Evolutionary conservation across 1,140 invertebrate species (phyloP).

Genomic region (Popillia japonica): DNA sequence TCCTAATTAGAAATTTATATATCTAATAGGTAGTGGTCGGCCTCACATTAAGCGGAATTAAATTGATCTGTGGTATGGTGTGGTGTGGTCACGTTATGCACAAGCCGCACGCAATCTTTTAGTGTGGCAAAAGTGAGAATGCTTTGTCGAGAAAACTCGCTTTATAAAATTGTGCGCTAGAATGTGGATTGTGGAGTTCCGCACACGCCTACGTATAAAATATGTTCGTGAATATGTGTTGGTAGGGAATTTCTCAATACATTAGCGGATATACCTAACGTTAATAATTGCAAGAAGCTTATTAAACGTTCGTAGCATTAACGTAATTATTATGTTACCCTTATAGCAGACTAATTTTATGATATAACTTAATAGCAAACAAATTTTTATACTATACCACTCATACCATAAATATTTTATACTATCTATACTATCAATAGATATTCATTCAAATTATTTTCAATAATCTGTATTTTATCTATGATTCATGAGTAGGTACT

Average conservation of each 20-base stretch:
- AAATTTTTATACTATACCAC: too few relatives aligned
- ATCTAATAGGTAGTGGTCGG: background rate
- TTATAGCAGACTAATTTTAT: background rate
- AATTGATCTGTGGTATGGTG: background rate
- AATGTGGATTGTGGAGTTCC: constrained; percentile 19
- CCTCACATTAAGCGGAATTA: background rate
- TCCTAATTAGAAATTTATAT: constrained; percentile 29
- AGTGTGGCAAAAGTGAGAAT: background rate
- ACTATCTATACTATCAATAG: too few relatives aligned
- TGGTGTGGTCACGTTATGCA: background rate
- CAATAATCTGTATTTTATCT: too few relatives aligned
- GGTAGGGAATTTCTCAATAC: background rate
- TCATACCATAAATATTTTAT: too few relatives aligned
- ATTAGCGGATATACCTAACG: background rate
- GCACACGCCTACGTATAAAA: background rate
- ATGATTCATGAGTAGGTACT: too few relatives aligned
- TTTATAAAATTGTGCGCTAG: background rate
- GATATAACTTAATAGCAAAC: too few relatives aligned
- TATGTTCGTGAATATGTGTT: background rate
- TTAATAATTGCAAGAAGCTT: background rate
- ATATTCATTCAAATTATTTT: too few relatives aligned
- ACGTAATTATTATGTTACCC: background rate
- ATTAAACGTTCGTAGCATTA: background rate
- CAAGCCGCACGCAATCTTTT: background rate
- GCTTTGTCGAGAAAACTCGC: constrained; percentile 16